A percentile compares a stretch with the other conserved stretches of the same genome.
Evolutionary conservation across 2,888 invertebrate genomes (phyloP).

Genomic region (Tridacna gigas): DNA sequence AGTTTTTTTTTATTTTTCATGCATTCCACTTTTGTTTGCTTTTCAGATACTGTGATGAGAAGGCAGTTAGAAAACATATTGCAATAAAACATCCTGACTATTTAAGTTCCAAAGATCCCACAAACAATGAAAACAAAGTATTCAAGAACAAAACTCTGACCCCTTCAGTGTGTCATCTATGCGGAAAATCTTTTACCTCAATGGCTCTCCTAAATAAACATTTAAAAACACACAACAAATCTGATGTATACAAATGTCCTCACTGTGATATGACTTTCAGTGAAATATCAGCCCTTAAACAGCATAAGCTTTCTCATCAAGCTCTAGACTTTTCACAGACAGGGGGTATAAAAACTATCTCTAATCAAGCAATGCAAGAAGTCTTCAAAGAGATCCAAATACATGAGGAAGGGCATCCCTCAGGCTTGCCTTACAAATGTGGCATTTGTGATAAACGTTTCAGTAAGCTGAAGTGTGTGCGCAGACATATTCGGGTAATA

Average conservation of each 20-base stretch:
- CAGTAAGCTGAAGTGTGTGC: constrained; percentile 31
- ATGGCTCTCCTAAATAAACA: constrained; percentile 1
- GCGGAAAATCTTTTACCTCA: constrained; percentile 10
- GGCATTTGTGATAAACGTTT: constrained; percentile 42
- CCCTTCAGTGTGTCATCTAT: constrained; percentile 25
- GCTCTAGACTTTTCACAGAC: neutral
- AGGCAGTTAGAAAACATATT: constrained; percentile 35
- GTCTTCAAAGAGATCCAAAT: constrained; percentile 13
- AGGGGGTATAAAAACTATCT: neutral
- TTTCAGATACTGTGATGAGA: constrained; percentile 39
- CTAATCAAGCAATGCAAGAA: neutral
- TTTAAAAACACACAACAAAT: neutral
- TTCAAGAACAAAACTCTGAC: neutral
- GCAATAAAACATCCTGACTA: neutral
- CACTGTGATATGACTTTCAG: neutral
- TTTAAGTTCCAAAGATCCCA: neutral
- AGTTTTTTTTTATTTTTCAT: no score
- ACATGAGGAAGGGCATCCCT: constrained; percentile 12
- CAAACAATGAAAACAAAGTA: neutral
- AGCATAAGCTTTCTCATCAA: constrained; percentile 9
- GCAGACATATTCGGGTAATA: constrained; percentile 40
- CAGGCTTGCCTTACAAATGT: constrained; percentile 37
- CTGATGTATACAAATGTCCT: constrained; percentile 6
- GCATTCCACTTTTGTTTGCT: neutral
- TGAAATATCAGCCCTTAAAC: neutral